These are phyloP conservation scores for Pardosa pseudoannulata DNA, from an alignment of 2,888 invertebrate species.

Conservation along the genomic window DNA sequence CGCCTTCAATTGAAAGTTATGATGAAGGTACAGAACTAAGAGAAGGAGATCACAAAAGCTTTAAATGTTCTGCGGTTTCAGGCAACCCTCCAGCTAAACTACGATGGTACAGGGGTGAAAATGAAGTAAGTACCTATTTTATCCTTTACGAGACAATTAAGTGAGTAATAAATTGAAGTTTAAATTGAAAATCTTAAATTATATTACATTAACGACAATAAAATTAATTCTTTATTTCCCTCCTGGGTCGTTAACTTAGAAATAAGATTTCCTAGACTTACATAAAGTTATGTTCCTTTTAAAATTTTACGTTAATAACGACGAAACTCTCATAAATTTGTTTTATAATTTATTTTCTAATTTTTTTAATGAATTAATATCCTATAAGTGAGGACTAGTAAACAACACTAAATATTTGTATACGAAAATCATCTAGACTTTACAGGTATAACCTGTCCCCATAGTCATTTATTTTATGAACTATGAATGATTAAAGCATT, in stretches of 20 bases:
- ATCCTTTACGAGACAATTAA: not conserved
- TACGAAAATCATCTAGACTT: too few species aligned
- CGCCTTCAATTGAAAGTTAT: conserved; percentile 72
- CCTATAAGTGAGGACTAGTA: too few species aligned
- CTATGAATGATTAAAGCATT: too few species aligned
- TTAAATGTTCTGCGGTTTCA: conserved; percentile 71
- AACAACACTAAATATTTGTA: too few species aligned
- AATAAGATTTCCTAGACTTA: too few species aligned
- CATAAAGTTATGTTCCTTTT: too few species aligned
- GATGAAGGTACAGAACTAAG: conserved; percentile 54
- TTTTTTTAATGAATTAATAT: too few species aligned
- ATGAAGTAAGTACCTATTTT: conserved; percentile 70
- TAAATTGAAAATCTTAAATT: not conserved
- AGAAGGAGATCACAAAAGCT: conserved; percentile 70
- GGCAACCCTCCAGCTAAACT: conserved; percentile 73
- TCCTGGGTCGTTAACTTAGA: not conserved
- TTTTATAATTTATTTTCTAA: too few species aligned
- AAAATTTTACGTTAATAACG: too few species aligned
- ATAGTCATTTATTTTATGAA: too few species aligned
- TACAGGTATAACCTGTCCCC: too few species aligned
- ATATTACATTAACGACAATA: not conserved
- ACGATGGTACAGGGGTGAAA: conserved; percentile 71
- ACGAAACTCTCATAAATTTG: too few species aligned
- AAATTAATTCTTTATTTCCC: not conserved
- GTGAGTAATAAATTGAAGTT: not conserved